Evolutionary conservation across 1,140 invertebrate species (phyloP), one percentile per base, ranked within the genome.

Genomic region (Nasonia giraulti): DNA sequence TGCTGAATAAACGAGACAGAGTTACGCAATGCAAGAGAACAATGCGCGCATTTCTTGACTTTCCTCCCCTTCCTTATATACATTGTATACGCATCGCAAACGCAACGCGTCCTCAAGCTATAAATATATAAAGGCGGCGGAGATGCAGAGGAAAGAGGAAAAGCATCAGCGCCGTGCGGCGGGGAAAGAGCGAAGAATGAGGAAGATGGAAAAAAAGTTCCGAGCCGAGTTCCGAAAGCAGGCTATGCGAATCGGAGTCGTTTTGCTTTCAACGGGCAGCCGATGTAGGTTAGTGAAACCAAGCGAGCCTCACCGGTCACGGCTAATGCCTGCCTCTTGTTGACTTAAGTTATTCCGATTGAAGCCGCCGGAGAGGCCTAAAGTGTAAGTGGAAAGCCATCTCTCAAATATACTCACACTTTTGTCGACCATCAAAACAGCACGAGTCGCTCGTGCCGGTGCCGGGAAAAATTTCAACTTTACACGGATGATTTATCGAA

Each of bases 221-320:
- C 68, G 23, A 40, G 14, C 73, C 20, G 20, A 81, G 79, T 78
- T 71, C 73, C 80, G 75, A 89, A 93, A 92, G 86, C 86, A 89
- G 92, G 92, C 91, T 91, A 71, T 71, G 91, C 84, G 87, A 87
- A 88, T 90, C 88, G 87, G 88, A 90, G 89, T 91, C 89, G 91
- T 92, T 92, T 93, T 93, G 89, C 91, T 92, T 92, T 92, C 91
- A 92, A 91, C 89, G 88, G 85, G 17, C 27, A 2, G 27, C 85
- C 85, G 91, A 93, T 92, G 90, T 93, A 91, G 92, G 92, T 93
- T 93, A 92, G 92, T 93, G 92, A 93, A 93, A 93, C 90, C 89
- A 89, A 66, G 89, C 85, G 88, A 91, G 88, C 90, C 89, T 92
- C 68, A 27, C 23, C 68, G 68, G 31, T 33, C 90, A 89, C 88